Evolutionary conservation across 1,140 invertebrate species (phyloP).

Genomic region (honey bee (Apis mellifera)): Amel_HAv3.1 CM009943.2:6468501-6469000

Average conservation of each 20-base stretch:
- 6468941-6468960: constrained; percentile 21
- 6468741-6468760: neutral
- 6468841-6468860: neutral
- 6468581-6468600: constrained; percentile 69
- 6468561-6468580: constrained; percentile 57
- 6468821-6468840: no score
- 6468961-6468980: constrained; percentile 28
- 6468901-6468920: constrained; percentile 7
- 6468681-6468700: constrained; percentile 48
- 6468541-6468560: constrained; percentile 61
- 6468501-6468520: constrained; percentile 55
- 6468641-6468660: constrained; percentile 45
- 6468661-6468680: constrained; percentile 16
- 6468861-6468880: neutral
- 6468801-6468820: neutral
- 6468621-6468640: constrained; percentile 60
- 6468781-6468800: neutral
- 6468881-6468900: neutral
- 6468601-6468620: constrained; percentile 66
- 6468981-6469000: constrained; percentile 22
- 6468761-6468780: neutral
- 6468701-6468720: constrained; percentile 46
- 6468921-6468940: neutral
- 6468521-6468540: constrained; percentile 63
- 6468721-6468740: constrained; percentile 29